phyloP scores from a whole-genome alignment of 2,797 vertebrate genomes.

The Crocidura indochinensis region DNA sequence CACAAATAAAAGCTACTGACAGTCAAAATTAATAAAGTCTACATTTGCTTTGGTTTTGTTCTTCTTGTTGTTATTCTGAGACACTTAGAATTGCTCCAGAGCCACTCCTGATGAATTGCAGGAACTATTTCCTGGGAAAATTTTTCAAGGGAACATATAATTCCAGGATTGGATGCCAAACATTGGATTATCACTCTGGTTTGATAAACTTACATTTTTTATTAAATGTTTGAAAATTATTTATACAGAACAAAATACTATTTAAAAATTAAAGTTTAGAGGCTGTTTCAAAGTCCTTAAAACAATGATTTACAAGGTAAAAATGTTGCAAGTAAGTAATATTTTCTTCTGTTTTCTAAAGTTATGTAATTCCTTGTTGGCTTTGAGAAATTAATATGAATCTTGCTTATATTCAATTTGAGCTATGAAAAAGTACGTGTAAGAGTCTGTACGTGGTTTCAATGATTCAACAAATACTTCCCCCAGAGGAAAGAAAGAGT shows the following conservation, averaged over 20 bases:
- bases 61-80: no score
- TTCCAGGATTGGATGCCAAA: no score
- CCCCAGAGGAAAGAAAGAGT: background rate
- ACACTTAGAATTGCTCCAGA: no score
- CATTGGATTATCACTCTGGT: no score
- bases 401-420: background rate
- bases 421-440: background rate
- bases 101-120: no score
- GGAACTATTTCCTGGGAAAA: no score
- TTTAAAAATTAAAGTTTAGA: slow-evolving; percentile 56
- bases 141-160: no score
- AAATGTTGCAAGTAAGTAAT: background rate
- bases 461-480: background rate
- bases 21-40: background rate
- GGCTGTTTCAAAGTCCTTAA: slow-evolving; percentile 25
- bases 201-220: background rate
- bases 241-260: slow-evolving; percentile 9
- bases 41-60: no score
- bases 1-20: slow-evolving; percentile 32
- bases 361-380: background rate
- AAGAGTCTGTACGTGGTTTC: background rate
- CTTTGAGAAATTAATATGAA: slow-evolving; percentile 18
- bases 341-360: slow-evolving; percentile 35
- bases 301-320: no score
- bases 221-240: background rate